Evolutionary conservation across 2,113 vertebrate genomes (phyloP), one percentile per base, ranked within the genome.

Genomic region (Echinops telfairi): DNA sequence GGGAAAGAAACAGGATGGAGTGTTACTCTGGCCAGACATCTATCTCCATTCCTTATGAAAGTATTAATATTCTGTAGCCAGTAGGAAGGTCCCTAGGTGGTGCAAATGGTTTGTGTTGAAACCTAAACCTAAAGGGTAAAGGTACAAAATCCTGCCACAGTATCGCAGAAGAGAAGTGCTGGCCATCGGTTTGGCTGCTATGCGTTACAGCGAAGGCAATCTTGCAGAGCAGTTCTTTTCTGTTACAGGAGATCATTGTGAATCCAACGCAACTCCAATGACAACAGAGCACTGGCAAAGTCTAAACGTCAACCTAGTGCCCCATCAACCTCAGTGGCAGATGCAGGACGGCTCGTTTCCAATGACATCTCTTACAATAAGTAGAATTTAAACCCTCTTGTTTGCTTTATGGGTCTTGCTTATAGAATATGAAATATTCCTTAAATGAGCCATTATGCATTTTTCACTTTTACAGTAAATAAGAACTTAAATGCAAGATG

Each of bases 361-460:
- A 82, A 1, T 83, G 53, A 86, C 90, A 90, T 88, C 85, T 94
- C 62, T 38, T 86, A 68, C 89, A 92, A 80, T 53, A 86, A 94
- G 93, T n/a, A 95, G 76, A 83, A 88, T 90, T 95, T 87, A 94
- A 53, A 14, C 47, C 5, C 47, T 53, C 47, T 53, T 53, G 47
- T 53, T 53, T 53, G 47, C 10, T 53, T 53, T 53, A 53, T 6
- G 47, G 2, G 47, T 53, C 47, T 53, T 53, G 10, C 1, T 1
- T 6, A 53, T n/a, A 95, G 76, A 83, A 88, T 90, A 95, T 89
- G 93, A 96, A 96, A 95, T 92, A 82, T 93, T 92, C 80, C 60
- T 88, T 95, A 62, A 95, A 94, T 96, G 91, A 96, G 90, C 47
- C n/a, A 94, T 95, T 93, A 92, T 86, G 70, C 64, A 81, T 83